Conservation (phyloP, 2,797 vertebrate species). For the Heteromormyrus szaboi region DNA sequence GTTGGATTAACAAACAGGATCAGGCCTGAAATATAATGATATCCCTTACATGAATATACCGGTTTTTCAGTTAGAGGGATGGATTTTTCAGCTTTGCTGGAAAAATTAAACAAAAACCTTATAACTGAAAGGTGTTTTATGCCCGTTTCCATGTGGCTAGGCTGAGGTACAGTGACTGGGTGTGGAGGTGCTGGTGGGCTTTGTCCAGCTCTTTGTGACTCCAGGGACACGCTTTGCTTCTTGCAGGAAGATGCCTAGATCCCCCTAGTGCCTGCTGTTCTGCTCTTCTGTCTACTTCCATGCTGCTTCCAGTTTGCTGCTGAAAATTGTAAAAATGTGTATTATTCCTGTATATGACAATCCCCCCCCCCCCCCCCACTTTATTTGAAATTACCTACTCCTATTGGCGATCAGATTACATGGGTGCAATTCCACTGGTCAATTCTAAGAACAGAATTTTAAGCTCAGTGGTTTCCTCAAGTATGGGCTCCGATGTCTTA, state of each 20-base stretch:
- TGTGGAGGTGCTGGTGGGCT: background rate
- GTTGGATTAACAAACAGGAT: background rate
- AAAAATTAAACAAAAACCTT: background rate
- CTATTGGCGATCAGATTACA: background rate
- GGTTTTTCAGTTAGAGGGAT: background rate
- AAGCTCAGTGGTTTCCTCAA: background rate
- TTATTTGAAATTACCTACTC: background rate
- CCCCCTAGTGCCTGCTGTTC: background rate
- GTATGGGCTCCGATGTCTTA: background rate
- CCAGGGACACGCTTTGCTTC: background rate
- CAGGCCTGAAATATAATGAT: background rate
- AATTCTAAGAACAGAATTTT: background rate
- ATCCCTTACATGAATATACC: background rate
- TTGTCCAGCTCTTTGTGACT: background rate
- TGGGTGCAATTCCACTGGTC: background rate
- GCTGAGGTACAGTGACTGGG: conserved; percentile 12
- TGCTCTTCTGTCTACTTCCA: background rate
- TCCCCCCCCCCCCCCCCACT: background rate
- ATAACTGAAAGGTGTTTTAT: background rate
- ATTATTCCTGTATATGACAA: background rate
- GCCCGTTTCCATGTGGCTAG: background rate
- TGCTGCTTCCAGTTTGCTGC: background rate
- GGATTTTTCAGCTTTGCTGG: background rate
- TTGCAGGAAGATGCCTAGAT: background rate
- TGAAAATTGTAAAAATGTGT: background rate